These are phyloP conservation scores for Lordiphosa stackelbergi DNA, from an alignment of 1,140 invertebrate species.

Conservation along the genomic window DNA sequence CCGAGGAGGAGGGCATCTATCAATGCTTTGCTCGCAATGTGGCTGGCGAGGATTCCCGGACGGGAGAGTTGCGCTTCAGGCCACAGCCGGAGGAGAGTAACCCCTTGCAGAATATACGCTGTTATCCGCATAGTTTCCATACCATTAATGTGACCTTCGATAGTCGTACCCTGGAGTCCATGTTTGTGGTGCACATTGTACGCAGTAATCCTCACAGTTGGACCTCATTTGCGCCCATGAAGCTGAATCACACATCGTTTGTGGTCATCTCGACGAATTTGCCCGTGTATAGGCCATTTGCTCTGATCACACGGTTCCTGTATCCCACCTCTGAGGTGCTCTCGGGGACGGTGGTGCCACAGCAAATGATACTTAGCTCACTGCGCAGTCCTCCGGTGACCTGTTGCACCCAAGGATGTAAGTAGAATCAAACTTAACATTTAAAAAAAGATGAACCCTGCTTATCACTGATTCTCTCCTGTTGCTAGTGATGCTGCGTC, in stretches of 20 bases:
- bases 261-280: slow-evolving; percentile 65
- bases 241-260: slow-evolving; percentile 66
- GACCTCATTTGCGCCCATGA: slow-evolving; percentile 63
- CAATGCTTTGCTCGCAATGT: slow-evolving; percentile 74
- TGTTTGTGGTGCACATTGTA: slow-evolving; percentile 71
- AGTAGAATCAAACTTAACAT: slow-evolving; percentile 35
- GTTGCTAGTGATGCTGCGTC: slow-evolving; percentile 46
- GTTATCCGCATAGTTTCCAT: slow-evolving; percentile 73
- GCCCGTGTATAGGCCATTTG: slow-evolving; percentile 69
- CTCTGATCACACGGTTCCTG: slow-evolving; percentile 64
- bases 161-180: slow-evolving; percentile 53
- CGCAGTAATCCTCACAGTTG: slow-evolving; percentile 68
- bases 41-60: slow-evolving; percentile 65
- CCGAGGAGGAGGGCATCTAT: slow-evolving; percentile 73
- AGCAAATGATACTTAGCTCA: slow-evolving; percentile 65
- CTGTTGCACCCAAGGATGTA: slow-evolving; percentile 74
- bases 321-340: slow-evolving; percentile 56
- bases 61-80: slow-evolving; percentile 64
- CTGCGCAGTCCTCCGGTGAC: slow-evolving; percentile 58
- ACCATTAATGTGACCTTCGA: slow-evolving; percentile 74
- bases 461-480: no score
- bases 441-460: no score
- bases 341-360: slow-evolving; percentile 30
- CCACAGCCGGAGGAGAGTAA: slow-evolving; percentile 49
- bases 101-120: slow-evolving; percentile 68